phyloP scores from a whole-genome alignment of 92 coral and sea anemone species.

The Meandrina meandrites region DNA sequence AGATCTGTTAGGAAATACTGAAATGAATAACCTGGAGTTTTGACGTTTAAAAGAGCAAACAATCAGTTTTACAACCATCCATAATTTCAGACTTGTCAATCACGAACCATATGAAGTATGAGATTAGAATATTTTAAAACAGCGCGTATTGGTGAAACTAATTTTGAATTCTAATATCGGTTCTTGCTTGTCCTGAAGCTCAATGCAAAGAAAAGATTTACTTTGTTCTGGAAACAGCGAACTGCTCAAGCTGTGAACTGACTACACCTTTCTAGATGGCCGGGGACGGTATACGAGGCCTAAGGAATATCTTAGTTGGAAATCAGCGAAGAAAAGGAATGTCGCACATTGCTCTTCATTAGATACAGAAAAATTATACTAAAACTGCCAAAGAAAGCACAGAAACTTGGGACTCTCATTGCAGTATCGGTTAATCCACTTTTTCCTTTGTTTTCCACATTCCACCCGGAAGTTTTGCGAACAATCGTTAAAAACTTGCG shows the following conservation, averaged over 20 bases:
- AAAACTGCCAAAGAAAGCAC: not conserved
- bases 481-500: not conserved
- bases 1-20: no score
- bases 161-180: not conserved
- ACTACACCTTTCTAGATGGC: not conserved
- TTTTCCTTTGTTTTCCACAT: not conserved
- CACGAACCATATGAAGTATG: not conserved
- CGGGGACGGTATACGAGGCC: not conserved
- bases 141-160: not conserved
- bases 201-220: not conserved
- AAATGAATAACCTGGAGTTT: not conserved
- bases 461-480: not conserved
- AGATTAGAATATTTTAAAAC: not conserved
- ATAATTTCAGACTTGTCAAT: not conserved
- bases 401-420: not conserved
- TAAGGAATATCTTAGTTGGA: not conserved
- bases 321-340: not conserved
- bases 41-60: not conserved
- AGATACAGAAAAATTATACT: not conserved
- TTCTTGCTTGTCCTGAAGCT: not conserved
- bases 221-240: not conserved
- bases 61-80: not conserved
- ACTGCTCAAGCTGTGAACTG: not conserved
- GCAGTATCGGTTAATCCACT: not conserved
- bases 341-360: not conserved